Evolutionary conservation across 2,888 invertebrate species (phyloP), one percentile per base, ranked within the genome.

Genomic region (Aleiodes leptofemur): DNA sequence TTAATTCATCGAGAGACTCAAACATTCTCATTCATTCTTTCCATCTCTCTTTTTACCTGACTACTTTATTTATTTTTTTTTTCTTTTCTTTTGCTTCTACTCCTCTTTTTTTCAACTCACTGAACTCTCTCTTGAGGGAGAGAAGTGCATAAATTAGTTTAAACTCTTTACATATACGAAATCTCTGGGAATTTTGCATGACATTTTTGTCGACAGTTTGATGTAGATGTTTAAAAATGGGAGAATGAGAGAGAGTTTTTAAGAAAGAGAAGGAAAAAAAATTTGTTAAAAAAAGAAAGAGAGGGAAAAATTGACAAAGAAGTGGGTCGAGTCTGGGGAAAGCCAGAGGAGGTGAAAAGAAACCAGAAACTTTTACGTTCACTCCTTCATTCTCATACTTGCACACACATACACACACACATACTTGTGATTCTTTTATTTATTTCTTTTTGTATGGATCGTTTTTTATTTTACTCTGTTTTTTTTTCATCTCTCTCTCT

Each of bases 311-410:
- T 14, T n/a, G 29, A 70, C 34, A 43, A 66, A 51, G 57, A 74
- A 74, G 69, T 69, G 57, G 61, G 69, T 69, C 69, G 64, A 74
- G 69, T 43, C 57, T n/a, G 14, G 70, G 74, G 69, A 61, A 70
- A 61, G 64, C 51, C 50, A 61, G 53, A 48, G 59, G 61, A 48
- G 64, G 50, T 14, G 48, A 70, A 74, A 74, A 51, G 69, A 38
- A 11, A 57, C 29, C 29, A 57, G 57, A 71, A 53, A 53, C 53
- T 53, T 53, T 53, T 53, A 53, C 53, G 16, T 53, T 53, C 53
- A 53, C 53, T 53, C 53, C 16, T 53, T 53, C 53, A 16, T 14
- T 43, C 43, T 53, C 53, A 16, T 23, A 53, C 53, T 16, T 9
- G 53, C 53, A 16, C 5, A 16, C 16, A 16, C 9, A 53, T 3